Evolutionary conservation across 1,140 invertebrate genomes (phyloP), one percentile per base, ranked within the genome.

Genomic region (Drosophila ambigua): DNA sequence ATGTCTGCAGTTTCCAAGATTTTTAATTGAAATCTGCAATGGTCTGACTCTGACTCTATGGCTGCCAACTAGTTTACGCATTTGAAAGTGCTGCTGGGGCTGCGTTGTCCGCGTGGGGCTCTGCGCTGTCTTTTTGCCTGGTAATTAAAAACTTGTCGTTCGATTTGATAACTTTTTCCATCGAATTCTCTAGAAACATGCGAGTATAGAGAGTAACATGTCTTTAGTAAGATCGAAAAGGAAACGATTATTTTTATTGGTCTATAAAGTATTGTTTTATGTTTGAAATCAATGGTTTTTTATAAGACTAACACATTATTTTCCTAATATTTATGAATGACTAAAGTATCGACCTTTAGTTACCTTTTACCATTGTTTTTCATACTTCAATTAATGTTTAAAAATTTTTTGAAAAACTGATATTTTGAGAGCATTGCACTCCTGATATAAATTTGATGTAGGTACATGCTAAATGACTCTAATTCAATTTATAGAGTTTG

Each of bases 111-210:
- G 20, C 20, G 20, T 20, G 20, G 20, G 20, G 20, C 20, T 20
- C 65, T 35, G 52, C 31, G 48, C 45, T 3, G 31, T 1, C 35
- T 11, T 39, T 39, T 39, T 13, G 35, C 35, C 2, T 63, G 66
- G 83, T 88, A 87, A 87, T 87, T 87, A 87, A 82, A 87, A 87
- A 88, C 83, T 82, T 87, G 83, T 87, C 82, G 83, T 78, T 72
- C 69, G 74, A 68, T 82, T 77, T 66, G 77, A 85, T 80, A 84
- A 74, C 72, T 74, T 49, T 76, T 59, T 80, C 53, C 6, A 28
- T 5, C 61, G 46, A 53, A 23, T 63, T 55, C 69, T 58, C 58
- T 73, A 58, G 31, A 55, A 43, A 26, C 44, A 50, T 74, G 20
- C 26, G 51, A 49, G 26, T 16, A 39, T 5, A 61, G 20, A 31